Percentiles rank a stretch among this genome's conserved stretches.
phyloP scores from a whole-genome alignment of 2,113 vertebrate genomes.

The Raja brachyura region DNA sequence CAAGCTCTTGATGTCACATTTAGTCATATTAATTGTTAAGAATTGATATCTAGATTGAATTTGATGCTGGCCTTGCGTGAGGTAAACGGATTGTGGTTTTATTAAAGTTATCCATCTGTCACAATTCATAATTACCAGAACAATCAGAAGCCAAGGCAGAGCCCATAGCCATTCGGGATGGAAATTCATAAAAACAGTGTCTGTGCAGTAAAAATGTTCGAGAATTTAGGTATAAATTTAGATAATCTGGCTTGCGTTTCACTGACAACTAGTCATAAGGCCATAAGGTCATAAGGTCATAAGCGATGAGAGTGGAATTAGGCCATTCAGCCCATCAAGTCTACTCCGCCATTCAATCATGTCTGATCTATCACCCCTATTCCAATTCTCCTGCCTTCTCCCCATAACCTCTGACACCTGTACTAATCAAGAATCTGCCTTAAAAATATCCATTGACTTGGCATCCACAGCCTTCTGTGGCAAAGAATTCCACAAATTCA shows the following conservation, averaged over 20 bases:
- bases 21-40: not conserved
- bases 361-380: no score
- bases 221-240: not conserved
- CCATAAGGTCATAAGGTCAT: no score
- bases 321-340: no score
- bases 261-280: not conserved
- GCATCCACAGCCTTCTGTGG: no score
- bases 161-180: not conserved
- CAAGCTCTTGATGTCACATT: not conserved
- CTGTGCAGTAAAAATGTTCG: constrained; percentile 11
- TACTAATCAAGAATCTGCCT: no score
- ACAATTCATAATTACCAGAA: constrained; percentile 31
- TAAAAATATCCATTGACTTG: no score
- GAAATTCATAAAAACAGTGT: constrained; percentile 12
- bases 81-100: constrained; percentile 2
- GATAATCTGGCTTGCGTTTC: constrained; percentile 23
- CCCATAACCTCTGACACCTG: no score
- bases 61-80: not conserved
- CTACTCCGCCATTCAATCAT: no score
- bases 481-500: no score
- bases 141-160: constrained; percentile 5
- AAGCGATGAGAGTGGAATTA: no score
- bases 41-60: not conserved
- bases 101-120: not conserved
- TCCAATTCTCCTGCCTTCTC: no score